Evolutionary conservation across 2,113 vertebrate species (phyloP).

Genomic region (Noctilio leporinus): DNA sequence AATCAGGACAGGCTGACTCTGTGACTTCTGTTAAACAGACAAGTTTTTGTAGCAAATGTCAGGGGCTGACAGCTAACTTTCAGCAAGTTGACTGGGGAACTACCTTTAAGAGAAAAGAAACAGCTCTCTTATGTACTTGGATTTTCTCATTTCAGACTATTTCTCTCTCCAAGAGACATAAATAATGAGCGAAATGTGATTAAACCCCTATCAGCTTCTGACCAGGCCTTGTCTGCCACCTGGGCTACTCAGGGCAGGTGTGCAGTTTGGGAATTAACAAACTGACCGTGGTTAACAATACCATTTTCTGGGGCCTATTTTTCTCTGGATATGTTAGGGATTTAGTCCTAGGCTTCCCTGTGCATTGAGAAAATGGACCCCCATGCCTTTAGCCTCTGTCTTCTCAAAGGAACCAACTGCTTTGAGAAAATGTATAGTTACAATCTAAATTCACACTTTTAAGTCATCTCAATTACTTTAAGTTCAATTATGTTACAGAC

Average conservation of each 20-base stretch:
- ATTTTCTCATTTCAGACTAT: slow-evolving; percentile 12
- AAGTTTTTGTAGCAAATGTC: neutral
- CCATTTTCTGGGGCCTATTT: slow-evolving; percentile 58
- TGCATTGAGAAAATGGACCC: slow-evolving; percentile 65
- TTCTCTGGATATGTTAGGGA: slow-evolving; percentile 48
- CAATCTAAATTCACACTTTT: slow-evolving; percentile 36
- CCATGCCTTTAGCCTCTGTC: slow-evolving; percentile 39
- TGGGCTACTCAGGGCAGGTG: slow-evolving; percentile 59
- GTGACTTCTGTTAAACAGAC: neutral
- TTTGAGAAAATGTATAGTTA: slow-evolving; percentile 59
- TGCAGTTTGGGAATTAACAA: slow-evolving; percentile 47
- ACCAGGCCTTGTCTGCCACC: slow-evolving; percentile 38
- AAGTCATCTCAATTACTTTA: slow-evolving; percentile 17
- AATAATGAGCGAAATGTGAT: slow-evolving; percentile 36
- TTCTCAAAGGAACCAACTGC: slow-evolving; percentile 62
- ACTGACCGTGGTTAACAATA: slow-evolving; percentile 63
- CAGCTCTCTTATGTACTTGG: slow-evolving; percentile 22
- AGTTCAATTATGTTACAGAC: slow-evolving; percentile 24
- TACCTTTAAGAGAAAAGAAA: neutral
- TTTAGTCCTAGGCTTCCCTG: slow-evolving; percentile 49
- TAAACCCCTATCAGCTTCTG: slow-evolving; percentile 42
- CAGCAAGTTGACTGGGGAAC: neutral
- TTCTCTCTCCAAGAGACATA: slow-evolving; percentile 20
- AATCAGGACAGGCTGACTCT: neutral
- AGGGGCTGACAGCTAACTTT: neutral